These are phyloP conservation scores for Micromesistius poutassou DNA, from an alignment of 2,797 vertebrate species.

Conservation along the genomic window DNA sequence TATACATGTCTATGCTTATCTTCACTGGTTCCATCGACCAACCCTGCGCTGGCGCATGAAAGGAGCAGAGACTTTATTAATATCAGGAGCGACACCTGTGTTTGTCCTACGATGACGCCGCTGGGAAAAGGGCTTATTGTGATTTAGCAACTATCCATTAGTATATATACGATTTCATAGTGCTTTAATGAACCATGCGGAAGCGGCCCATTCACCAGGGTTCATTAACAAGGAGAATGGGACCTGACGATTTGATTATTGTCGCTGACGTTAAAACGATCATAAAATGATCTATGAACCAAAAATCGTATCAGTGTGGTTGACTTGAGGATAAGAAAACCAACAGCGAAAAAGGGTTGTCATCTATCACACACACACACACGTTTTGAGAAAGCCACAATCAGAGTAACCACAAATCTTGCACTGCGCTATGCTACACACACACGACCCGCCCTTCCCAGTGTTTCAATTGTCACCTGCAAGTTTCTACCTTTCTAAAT, in stretches of 20 bases:
- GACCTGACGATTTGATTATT: background rate
- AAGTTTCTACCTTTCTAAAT: background rate
- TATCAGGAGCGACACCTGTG: background rate
- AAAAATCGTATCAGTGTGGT: background rate
- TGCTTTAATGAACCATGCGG: background rate
- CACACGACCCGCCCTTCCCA: background rate
- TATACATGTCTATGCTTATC: background rate
- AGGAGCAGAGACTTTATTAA: background rate
- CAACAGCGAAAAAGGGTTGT: background rate
- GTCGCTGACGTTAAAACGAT: background rate
- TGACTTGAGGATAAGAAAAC: background rate
- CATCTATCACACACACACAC: background rate
- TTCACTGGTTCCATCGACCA: background rate
- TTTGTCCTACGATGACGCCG: background rate
- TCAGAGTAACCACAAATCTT: too few relatives aligned
- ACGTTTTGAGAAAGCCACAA: too few relatives aligned
- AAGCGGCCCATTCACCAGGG: background rate
- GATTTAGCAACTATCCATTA: background rate
- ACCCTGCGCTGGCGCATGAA: background rate
- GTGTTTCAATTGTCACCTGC: background rate
- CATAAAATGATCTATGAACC: background rate
- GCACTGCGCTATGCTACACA: background rate
- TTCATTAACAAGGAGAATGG: background rate
- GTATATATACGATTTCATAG: background rate
- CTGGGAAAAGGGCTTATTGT: background rate